A percentile compares a stretch with the other conserved stretches of the same genome.
phyloP scores from a whole-genome alignment of 1,140 invertebrate species.

The Drosophila oshimai region DNA sequence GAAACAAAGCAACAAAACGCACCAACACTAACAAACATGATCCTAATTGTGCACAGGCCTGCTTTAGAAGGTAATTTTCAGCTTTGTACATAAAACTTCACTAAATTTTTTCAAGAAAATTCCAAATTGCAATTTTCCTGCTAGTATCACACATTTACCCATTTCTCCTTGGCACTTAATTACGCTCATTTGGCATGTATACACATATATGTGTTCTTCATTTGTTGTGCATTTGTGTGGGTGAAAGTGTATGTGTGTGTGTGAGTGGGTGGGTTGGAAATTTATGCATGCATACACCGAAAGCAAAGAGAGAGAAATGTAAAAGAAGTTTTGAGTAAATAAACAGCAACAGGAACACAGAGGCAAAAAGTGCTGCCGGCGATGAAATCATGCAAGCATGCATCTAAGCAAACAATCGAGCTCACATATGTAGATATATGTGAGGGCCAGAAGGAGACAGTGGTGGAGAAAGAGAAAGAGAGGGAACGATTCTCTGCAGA shows the following conservation, averaged over 20 bases:
- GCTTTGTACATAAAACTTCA: not conserved
- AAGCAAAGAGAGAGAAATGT: slow-evolving; percentile 57
- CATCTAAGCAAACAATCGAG: slow-evolving; percentile 63
- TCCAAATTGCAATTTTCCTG: not conserved
- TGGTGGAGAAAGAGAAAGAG: not conserved
- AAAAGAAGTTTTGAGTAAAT: slow-evolving; percentile 75
- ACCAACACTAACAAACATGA: no score
- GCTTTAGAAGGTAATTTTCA: no score
- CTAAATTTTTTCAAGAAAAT: not conserved
- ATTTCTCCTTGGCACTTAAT: slow-evolving; percentile 58
- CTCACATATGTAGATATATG: slow-evolving; percentile 12
- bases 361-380: slow-evolving; percentile 66
- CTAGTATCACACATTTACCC: not conserved
- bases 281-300: slow-evolving; percentile 70
- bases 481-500: slow-evolving; percentile 10
- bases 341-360: slow-evolving; percentile 57
- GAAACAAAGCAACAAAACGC: no score
- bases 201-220: slow-evolving; percentile 10
- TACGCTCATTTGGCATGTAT: slow-evolving; percentile 64
- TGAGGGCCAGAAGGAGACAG: not conserved
- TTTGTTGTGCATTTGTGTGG: slow-evolving; percentile 10
- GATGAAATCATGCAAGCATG: slow-evolving; percentile 72
- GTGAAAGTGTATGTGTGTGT: not conserved
- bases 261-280: slow-evolving; percentile 38
- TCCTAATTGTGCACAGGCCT: no score